These are phyloP conservation scores for Eurois occulta DNA, from an alignment of 2,888 invertebrate species.

Conservation along the genomic window DNA sequence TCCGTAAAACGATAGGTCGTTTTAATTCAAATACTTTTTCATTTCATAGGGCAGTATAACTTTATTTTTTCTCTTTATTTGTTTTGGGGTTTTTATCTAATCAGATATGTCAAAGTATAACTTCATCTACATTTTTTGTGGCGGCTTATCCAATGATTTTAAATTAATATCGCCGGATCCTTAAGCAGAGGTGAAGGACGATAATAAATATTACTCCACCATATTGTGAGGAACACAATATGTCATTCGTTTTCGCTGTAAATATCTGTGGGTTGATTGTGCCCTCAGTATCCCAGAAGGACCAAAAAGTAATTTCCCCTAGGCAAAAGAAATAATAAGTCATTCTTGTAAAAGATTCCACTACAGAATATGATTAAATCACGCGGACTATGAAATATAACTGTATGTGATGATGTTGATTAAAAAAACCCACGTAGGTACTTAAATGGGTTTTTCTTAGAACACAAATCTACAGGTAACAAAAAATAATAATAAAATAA, in stretches of 20 bases:
- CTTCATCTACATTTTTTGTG: neutral
- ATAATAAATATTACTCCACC: conserved; percentile 40
- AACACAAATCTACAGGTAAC: neutral
- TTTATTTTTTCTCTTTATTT: no score
- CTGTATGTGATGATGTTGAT: neutral
- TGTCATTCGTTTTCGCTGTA: conserved; percentile 49
- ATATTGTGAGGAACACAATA: conserved; percentile 48
- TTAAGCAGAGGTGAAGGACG: conserved; percentile 2
- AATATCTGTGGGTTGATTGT: conserved; percentile 61
- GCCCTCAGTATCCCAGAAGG: conserved; percentile 67
- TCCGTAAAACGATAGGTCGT: neutral
- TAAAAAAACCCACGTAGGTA: neutral
- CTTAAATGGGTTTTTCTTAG: neutral
- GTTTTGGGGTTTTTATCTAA: no score
- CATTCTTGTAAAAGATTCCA: conserved; percentile 70
- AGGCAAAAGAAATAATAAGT: conserved; percentile 76
- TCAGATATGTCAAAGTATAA: no score
- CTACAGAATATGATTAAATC: conserved; percentile 71
- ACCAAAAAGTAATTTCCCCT: conserved; percentile 74
- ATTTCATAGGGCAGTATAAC: no score
- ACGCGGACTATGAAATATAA: conserved; percentile 60
- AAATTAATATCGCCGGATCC: neutral
- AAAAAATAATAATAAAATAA: no score
- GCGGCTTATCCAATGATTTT: neutral
- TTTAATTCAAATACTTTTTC: neutral